phyloP scores from a whole-genome alignment of 2,113 vertebrate genomes.

The Uria aalge region DNA sequence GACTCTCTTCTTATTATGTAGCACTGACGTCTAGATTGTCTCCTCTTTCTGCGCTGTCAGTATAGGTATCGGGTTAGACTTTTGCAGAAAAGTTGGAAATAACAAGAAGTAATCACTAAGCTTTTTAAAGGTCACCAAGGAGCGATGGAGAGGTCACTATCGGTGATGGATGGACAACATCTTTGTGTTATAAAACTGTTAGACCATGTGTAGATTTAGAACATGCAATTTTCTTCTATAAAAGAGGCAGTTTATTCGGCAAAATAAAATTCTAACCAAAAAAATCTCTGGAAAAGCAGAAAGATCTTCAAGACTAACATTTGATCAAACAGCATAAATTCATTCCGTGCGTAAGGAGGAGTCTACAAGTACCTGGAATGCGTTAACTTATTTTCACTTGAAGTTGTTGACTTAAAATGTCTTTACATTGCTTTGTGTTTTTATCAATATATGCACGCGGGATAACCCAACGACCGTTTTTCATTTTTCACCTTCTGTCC shows the following conservation, averaged over 20 bases:
- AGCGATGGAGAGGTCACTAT: background rate
- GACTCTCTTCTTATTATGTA: background rate
- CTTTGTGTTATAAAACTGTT: background rate
- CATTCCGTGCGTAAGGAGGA: background rate
- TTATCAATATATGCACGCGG: background rate
- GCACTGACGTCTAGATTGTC: background rate
- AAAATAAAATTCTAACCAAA: background rate
- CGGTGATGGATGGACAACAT: background rate
- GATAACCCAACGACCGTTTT: background rate
- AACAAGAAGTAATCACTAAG: background rate
- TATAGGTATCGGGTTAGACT: background rate
- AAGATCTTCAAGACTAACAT: background rate
- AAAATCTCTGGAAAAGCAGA: background rate
- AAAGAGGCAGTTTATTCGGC: background rate
- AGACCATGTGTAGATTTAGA: background rate
- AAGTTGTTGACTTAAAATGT: background rate
- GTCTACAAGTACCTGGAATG: background rate
- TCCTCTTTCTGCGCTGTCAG: background rate
- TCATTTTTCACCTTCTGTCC: background rate
- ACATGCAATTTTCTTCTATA: background rate
- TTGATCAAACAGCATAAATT: background rate
- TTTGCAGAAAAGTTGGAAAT: background rate
- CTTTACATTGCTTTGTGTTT: background rate
- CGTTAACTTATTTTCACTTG: background rate
- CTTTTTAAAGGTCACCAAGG: background rate